phyloP scores from a whole-genome alignment of 1,140 invertebrate genomes.

The Notospermus geniculatus region DNA sequence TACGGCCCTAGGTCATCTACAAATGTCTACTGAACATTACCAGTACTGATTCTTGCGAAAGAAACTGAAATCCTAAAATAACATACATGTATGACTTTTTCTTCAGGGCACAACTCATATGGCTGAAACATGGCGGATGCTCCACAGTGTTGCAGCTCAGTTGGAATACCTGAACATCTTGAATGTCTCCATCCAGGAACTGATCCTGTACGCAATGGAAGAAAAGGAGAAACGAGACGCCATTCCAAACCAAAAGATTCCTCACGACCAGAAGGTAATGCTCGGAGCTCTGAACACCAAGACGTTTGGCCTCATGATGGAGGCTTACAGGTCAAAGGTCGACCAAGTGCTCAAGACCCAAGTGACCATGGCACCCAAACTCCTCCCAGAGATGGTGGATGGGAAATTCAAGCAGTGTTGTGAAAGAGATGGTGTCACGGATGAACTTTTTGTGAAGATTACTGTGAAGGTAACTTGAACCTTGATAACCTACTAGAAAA shows the following conservation, averaged over 20 bases:
- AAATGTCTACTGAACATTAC: no score
- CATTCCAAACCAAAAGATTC: no score
- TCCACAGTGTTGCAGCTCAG: conserved; percentile 39
- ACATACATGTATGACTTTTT: not conserved
- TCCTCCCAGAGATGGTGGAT: conserved; percentile 5
- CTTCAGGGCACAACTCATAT: conserved; percentile 23
- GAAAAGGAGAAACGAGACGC: conserved; percentile 16
- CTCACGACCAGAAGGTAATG: no score
- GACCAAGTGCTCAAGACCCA: conserved; percentile 6
- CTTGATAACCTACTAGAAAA: no score
- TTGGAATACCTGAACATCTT: conserved; percentile 38
- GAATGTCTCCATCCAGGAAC: conserved; percentile 36
- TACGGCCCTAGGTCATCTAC: no score
- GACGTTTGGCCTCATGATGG: not conserved
- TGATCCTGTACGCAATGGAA: conserved; percentile 34
- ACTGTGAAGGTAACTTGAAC: no score
- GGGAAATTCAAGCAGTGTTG: not conserved
- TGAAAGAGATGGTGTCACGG: not conserved
- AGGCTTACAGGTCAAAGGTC: conserved; percentile 8
- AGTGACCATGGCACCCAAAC: conserved; percentile 3
- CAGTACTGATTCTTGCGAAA: no score
- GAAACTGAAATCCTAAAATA: no score
- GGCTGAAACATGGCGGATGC: conserved; percentile 40
- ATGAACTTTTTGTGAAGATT: not conserved
- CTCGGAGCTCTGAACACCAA: no score